Evolutionary conservation across 2,888 invertebrate species (phyloP).

Genomic region (Thereva unica): DNA sequence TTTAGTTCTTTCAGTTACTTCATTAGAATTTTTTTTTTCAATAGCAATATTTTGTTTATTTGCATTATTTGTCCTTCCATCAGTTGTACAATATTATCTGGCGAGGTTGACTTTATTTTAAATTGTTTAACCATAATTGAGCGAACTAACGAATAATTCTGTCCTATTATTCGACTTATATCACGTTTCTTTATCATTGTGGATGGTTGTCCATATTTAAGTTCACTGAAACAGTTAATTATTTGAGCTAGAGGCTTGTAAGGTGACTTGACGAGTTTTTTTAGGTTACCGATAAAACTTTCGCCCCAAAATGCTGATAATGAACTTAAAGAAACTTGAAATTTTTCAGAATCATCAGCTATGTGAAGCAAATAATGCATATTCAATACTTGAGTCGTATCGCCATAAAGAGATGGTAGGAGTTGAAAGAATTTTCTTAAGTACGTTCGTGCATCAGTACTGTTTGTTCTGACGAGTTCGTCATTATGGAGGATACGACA

Average conservation of each 20-base stretch:
- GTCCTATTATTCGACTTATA: background rate
- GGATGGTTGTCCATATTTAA: background rate
- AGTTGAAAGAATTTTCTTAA: background rate
- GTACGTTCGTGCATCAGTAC: background rate
- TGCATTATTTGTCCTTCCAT: background rate
- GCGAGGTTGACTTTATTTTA: background rate
- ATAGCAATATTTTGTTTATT: conserved; percentile 1
- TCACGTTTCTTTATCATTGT: background rate
- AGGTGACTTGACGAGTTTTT: too few relatives aligned
- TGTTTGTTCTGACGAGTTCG: background rate
- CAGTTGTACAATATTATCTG: conserved; percentile 7
- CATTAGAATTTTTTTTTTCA: background rate
- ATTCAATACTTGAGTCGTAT: too few relatives aligned
- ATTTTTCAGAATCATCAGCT: too few relatives aligned
- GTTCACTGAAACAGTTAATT: background rate
- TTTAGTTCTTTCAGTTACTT: background rate
- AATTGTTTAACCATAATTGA: too few relatives aligned
- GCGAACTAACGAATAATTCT: background rate
- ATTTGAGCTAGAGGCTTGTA: background rate
- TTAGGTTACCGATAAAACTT: too few relatives aligned
- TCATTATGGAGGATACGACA: background rate
- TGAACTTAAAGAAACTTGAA: too few relatives aligned
- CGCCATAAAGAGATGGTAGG: too few relatives aligned
- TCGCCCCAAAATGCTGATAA: too few relatives aligned
- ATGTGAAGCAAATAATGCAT: too few relatives aligned